Conservation (phyloP, 2,888 invertebrate species). For the Drosophila kanekoi region DNA sequence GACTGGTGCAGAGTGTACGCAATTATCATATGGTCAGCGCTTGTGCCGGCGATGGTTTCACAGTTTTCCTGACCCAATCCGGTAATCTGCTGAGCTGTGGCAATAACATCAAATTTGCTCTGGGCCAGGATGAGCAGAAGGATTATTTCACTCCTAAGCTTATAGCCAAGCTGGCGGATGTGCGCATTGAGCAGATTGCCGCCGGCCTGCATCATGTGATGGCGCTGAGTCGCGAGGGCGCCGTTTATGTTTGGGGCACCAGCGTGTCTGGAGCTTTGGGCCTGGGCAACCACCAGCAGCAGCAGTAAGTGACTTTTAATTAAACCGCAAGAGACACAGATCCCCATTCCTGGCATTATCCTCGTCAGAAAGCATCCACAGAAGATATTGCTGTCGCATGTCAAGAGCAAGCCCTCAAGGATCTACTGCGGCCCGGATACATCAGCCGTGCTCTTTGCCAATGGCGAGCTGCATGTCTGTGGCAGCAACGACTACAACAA, state of each 20-base stretch:
- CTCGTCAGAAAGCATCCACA: conserved; percentile 78
- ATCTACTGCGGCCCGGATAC: conserved; percentile 88
- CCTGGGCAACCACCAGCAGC: conserved; percentile 79
- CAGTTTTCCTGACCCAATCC: conserved; percentile 88
- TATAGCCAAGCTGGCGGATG: conserved; percentile 86
- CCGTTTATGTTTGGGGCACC: conserved; percentile 89
- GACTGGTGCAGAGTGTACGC: conserved; percentile 87
- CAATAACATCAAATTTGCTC: conserved; percentile 87
- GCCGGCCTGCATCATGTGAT: conserved; percentile 89
- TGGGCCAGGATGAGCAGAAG: conserved; percentile 88
- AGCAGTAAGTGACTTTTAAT: conserved; percentile 71
- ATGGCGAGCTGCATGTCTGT: conserved; percentile 88
- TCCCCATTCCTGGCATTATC: not conserved
- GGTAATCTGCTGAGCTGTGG: conserved; percentile 90
- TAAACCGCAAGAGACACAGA: not conserved
- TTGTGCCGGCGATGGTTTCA: conserved; percentile 88
- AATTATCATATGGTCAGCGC: conserved; percentile 88
- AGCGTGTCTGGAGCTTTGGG: conserved; percentile 88
- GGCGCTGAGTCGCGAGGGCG: conserved; percentile 87
- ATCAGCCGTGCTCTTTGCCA: conserved; percentile 87
- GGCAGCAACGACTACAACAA: conserved; percentile 89
- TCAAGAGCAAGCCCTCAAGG: conserved; percentile 85
- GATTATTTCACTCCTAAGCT: conserved; percentile 87
- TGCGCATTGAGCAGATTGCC: conserved; percentile 87
- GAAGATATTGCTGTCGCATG: conserved; percentile 82